Conservation (phyloP, 1,140 invertebrate genomes). For the Leguminivora glycinivorella region DNA sequence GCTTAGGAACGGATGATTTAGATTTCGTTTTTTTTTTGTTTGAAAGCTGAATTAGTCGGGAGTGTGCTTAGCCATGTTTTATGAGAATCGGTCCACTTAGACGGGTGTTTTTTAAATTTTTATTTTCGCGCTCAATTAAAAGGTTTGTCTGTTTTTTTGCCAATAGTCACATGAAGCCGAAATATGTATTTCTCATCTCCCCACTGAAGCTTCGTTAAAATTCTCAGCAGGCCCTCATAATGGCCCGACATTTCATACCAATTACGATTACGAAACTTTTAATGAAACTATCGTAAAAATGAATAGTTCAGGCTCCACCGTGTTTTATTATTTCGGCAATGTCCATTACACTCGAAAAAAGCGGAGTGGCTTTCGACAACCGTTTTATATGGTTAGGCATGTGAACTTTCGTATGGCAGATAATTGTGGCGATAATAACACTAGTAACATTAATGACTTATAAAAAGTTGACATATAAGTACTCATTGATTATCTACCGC, state of each 20-base stretch:
- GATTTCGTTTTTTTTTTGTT: no score
- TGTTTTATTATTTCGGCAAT: slow-evolving; percentile 2
- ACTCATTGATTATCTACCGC: neutral
- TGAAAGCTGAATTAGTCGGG: no score
- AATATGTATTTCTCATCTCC: no score
- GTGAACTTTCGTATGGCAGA: neutral
- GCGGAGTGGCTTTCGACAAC: neutral
- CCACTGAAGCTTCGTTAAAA: neutral
- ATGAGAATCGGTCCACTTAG: no score
- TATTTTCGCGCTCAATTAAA: no score
- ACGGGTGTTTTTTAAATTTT: no score
- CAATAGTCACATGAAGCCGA: no score
- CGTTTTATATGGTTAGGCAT: slow-evolving; percentile 7
- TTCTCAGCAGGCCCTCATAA: neutral
- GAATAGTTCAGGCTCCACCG: neutral
- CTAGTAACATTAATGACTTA: neutral
- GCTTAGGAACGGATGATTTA: no score
- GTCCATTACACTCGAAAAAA: neutral
- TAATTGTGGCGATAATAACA: neutral
- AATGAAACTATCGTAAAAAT: slow-evolving; percentile 28
- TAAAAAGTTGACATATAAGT: neutral
- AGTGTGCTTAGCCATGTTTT: no score
- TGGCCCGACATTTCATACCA: slow-evolving; percentile 13
- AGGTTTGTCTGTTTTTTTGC: no score
- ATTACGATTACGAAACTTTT: slow-evolving; percentile 23